Conservation (phyloP, 35 echinoderm and acorn worm species). For the Lytechinus pictus region DNA sequence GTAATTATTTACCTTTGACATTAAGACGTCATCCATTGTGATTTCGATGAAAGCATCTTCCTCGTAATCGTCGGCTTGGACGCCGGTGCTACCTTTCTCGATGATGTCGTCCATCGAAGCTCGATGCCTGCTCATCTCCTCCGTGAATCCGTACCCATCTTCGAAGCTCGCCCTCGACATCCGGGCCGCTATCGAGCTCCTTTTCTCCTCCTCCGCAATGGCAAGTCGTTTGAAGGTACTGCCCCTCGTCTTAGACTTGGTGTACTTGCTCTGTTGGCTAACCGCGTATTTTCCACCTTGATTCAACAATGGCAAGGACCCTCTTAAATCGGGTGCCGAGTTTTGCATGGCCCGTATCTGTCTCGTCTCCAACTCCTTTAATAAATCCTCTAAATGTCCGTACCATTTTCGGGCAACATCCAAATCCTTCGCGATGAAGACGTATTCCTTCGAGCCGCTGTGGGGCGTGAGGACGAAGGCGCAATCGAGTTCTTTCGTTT, state of each 20-base stretch:
- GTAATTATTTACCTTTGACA: neutral
- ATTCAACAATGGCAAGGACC: neutral
- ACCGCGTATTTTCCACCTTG: neutral
- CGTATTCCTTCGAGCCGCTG: conserved; percentile 2
- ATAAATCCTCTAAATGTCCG: conserved; percentile 32
- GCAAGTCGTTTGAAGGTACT: conserved; percentile 42
- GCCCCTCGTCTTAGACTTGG: conserved; percentile 15
- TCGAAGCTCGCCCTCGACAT: conserved; percentile 43
- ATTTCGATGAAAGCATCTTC: conserved; percentile 29
- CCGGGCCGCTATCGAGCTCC: conserved; percentile 34
- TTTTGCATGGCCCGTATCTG: neutral
- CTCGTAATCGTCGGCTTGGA: neutral
- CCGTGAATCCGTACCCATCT: conserved; percentile 22
- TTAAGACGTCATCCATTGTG: conserved; percentile 34
- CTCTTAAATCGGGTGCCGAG: neutral
- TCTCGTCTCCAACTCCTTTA: neutral
- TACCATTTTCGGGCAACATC: conserved; percentile 19
- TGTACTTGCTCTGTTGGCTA: neutral
- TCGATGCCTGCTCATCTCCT: neutral
- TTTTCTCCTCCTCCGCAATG: conserved; percentile 11
- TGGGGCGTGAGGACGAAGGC: conserved; percentile 24
- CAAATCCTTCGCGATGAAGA: conserved; percentile 30
- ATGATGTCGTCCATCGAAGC: neutral
- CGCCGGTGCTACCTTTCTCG: neutral
- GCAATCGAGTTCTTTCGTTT: conserved; percentile 42